Evolutionary conservation across 2,888 invertebrate genomes (phyloP), one percentile per base, ranked within the genome.

Genomic region (Chrysina gloriosa): DNA sequence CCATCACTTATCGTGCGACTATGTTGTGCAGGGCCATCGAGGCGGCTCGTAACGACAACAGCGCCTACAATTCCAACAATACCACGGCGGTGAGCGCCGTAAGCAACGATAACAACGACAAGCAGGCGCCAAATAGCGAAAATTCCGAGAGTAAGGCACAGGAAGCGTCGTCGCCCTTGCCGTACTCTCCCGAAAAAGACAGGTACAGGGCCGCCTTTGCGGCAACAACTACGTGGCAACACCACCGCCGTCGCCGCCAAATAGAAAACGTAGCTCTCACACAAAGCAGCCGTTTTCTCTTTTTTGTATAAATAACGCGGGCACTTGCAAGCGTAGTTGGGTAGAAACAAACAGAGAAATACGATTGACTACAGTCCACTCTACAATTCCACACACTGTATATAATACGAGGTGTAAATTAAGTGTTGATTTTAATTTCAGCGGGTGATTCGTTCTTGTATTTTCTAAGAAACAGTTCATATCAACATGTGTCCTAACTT

Each of bases 81-180:
- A 50, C 50, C 2, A 25, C 58, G 5, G 39, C 39, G 6, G 14
- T 19, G 42, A 67, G 39, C 61, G 52, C 25, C 6, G 52, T 71
- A 50, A 77, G 74, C 68, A 77, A 78, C 47, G 79, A 79, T 64
- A 81, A n/a, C n/a, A 45, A 21, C 45, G 19, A 7, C 45, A 19
- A 7, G 3, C 45, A n/a, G n/a, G n/a, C n/a, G n/a, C n/a, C n/a
- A n/a, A n/a, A n/a, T 70, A 80, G 78, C 61, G 73, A 72, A 65
- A 77, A 77, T 50, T 80, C 79, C 72, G 80, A 78, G 67, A 80
- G 76, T 61, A 81, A 80, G 73, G 75, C 77, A 63, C 65, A 77
- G 71, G 77, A 76, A 61, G 71, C 58, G 25, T 11, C 77, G 52
- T 68, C 73, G 6, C 73, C 80, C 70, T 72, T 79, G 71, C 78